Percentiles rank a stretch among this genome's conserved stretches.
Evolutionary conservation across 2,888 invertebrate species (phyloP).

Genomic region (Folsomia candida): DNA sequence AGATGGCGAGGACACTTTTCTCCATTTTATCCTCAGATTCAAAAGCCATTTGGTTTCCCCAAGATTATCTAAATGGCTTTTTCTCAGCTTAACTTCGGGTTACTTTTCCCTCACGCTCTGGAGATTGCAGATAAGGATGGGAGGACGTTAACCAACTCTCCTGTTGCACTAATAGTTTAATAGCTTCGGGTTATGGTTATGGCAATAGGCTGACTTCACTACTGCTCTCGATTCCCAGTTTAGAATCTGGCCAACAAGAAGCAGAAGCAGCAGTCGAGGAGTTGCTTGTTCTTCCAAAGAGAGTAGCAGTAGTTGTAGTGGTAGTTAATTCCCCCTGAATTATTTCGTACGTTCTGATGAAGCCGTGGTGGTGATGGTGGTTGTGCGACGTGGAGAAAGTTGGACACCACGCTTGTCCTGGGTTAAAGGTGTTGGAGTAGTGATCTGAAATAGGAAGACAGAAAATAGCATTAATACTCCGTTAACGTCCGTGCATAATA

Average conservation of each 20-base stretch:
- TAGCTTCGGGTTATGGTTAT: neutral
- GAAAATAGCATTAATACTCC: neutral
- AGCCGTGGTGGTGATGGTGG: no score
- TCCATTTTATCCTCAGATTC: conserved; percentile 6
- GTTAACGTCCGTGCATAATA: neutral
- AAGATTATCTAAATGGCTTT: conserved; percentile 11
- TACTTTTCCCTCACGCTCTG: neutral
- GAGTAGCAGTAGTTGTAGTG: no score
- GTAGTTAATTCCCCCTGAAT: neutral
- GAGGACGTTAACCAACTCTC: neutral
- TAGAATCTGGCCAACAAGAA: neutral
- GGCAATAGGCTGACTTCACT: neutral
- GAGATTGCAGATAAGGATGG: neutral
- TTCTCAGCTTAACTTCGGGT: neutral
- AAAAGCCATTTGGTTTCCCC: neutral
- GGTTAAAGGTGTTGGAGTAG: neutral
- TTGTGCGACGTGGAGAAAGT: neutral
- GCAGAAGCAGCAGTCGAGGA: neutral
- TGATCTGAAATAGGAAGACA: neutral
- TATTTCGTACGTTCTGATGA: neutral
- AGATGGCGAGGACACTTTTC: conserved; percentile 18
- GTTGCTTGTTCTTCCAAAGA: neutral
- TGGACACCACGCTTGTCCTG: neutral
- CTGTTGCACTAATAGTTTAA: conserved; percentile 7
- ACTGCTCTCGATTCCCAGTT: neutral